phyloP scores from a whole-genome alignment of 2,888 invertebrate species.

The Ligdia adustata region DNA sequence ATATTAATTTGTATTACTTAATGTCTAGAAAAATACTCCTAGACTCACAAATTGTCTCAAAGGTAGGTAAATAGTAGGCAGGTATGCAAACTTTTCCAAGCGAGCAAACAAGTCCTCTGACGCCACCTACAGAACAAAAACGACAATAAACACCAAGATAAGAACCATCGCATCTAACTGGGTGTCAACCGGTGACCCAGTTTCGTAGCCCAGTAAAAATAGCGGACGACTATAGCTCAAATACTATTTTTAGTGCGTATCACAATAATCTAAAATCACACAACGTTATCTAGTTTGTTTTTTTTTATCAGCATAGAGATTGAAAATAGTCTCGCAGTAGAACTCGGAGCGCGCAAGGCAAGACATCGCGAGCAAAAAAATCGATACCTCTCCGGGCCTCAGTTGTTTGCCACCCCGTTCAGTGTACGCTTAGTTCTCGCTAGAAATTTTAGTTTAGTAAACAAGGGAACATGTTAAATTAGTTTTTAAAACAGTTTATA shows the following conservation, averaged over 20 bases:
- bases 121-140: constrained; percentile 48
- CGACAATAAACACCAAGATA: constrained; percentile 45
- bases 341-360: constrained; percentile 61
- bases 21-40: no score
- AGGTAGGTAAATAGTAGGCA: no score
- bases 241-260: constrained; percentile 80
- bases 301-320: constrained; percentile 35
- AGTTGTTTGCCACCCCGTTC: constrained; percentile 61
- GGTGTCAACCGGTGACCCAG: constrained; percentile 72
- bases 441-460: constrained; percentile 75
- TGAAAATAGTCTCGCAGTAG: constrained; percentile 36
- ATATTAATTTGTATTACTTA: no score
- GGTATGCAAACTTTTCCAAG: background rate
- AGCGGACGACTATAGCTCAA: constrained; percentile 80
- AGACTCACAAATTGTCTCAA: no score
- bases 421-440: constrained; percentile 68
- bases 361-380: constrained; percentile 42
- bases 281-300: constrained; percentile 59
- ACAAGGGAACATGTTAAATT: constrained; percentile 77
- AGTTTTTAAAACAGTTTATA: constrained; percentile 39
- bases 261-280: constrained; percentile 67
- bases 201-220: constrained; percentile 78
- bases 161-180: constrained; percentile 46
- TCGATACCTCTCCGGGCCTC: constrained; percentile 53
- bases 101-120: background rate